Conservation (phyloP, 2,888 invertebrate species). For the Bellardia bayeri region DNA sequence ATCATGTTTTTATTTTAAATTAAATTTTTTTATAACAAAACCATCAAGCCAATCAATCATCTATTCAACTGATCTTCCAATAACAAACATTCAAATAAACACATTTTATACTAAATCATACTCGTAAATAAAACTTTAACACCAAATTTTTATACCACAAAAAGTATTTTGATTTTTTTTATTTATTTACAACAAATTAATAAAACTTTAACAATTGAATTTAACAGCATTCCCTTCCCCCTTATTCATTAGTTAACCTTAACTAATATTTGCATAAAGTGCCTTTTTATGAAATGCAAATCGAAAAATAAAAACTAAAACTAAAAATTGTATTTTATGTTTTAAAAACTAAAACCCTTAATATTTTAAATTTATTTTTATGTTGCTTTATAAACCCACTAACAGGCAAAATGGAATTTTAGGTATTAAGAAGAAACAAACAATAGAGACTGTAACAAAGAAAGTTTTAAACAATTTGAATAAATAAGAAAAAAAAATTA, state of each 20-base stretch:
- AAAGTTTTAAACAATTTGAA: conserved; percentile 60
- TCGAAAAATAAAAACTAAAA: conserved; percentile 38
- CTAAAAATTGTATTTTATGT: conserved; percentile 11
- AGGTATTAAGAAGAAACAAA: conserved; percentile 53
- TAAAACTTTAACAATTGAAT: conserved; percentile 2
- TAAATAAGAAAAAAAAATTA: conserved; percentile 43
- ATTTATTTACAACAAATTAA: conserved; percentile 7
- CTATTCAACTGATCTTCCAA: conserved; percentile 66
- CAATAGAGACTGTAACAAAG: conserved; percentile 63
- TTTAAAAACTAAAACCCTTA: conserved; percentile 3
- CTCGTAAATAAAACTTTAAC: conserved; percentile 14
- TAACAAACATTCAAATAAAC: conserved; percentile 16
- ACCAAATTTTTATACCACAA: conserved; percentile 2
- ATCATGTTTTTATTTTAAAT: background rate
- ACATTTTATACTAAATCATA: background rate
- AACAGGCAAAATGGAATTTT: conserved; percentile 47
- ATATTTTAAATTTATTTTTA: conserved; percentile 25
- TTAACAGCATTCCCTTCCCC: conserved; percentile 45
- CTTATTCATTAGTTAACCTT: background rate
- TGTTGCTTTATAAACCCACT: conserved; percentile 32
- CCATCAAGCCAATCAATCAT: conserved; percentile 31
- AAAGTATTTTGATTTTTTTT: background rate
- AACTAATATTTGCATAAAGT: conserved; percentile 58
- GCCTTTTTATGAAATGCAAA: conserved; percentile 70
- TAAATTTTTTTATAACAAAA: conserved; percentile 15